Evolutionary conservation across 2,888 invertebrate genomes (phyloP), one percentile per base, ranked within the genome.

Genomic region (Adela reaumurella): DNA sequence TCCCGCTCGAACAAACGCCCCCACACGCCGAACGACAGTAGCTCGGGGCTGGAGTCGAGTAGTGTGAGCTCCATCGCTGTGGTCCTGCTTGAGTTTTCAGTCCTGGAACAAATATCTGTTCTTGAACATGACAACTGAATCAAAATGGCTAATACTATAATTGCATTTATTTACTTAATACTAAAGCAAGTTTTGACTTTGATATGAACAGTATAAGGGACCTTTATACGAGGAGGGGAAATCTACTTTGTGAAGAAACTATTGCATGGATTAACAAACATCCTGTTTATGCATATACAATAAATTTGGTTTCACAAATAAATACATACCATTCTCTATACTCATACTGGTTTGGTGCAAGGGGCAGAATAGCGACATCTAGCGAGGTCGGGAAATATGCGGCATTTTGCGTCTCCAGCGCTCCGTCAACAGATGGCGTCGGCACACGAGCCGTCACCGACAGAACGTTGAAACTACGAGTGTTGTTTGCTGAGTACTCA

Each of bases 21-120:
- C 68, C 77, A 83, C 6, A 84, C 62, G 1, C 71, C 79, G 50
- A 83, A 83, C 3, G 70, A 62, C 43, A 83, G 69, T 45, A 84
- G 54, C 43, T 81, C 67, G 2, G 58, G 60, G 3, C 58, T 50
- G 4, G 48, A 51, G 42, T 63, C 62, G 1, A 52, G 56, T 44
- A 78, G 57, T 2, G 53, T 55, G 20, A 70, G 54, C 1, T 56
- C 62, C 43, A 62, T 64, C 2, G 59, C 51, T n/a, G n/a, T n/a
- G n/a, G n/a, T n/a, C 0, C 65, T 63, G 0, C 46, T 54, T 2
- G 49, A 4, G 24, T 24, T 8, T 24, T 24, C 24, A 24, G 24
- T 6, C 4, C 24, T 24, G 24, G 5, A 24, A 8, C 24, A 24
- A 24, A n/a, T n/a, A n/a, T n/a, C n/a, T n/a, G n/a, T n/a, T n/a